These are phyloP conservation scores for Spilarctia lutea DNA, from an alignment of 2,888 invertebrate genomes.

Conservation along the genomic window DNA sequence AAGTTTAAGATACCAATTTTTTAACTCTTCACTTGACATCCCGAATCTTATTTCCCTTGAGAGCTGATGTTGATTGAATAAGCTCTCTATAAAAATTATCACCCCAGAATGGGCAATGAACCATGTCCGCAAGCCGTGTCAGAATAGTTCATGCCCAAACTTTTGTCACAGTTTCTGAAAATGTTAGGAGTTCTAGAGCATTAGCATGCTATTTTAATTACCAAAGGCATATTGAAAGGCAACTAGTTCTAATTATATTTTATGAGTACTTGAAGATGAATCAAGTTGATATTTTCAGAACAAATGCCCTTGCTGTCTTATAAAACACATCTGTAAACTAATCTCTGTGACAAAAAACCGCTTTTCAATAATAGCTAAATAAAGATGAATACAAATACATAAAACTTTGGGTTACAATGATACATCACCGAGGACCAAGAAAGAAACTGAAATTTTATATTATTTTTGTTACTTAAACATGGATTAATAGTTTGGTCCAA, in stretches of 20 bases:
- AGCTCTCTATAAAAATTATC: conserved; percentile 62
- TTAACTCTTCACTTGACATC: conserved; percentile 84
- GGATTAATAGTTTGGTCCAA: conserved; percentile 38
- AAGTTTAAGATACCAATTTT: conserved; percentile 60
- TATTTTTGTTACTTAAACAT: conserved; percentile 50
- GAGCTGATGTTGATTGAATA: conserved; percentile 66
- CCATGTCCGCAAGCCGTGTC: conserved; percentile 77
- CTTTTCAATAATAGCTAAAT: conserved; percentile 46
- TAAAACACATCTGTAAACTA: conserved; percentile 34
- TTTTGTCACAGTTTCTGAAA: conserved; percentile 74
- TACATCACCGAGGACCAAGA: conserved; percentile 46
- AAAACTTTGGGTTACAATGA: conserved; percentile 43
- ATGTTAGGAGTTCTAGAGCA: conserved; percentile 39
- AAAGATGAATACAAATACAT: conserved; percentile 34
- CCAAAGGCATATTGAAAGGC: conserved; percentile 51
- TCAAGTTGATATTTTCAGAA: background rate
- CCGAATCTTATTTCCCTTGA: conserved; percentile 73
- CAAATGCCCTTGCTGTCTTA: conserved; percentile 25
- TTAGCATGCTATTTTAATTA: conserved; percentile 36
- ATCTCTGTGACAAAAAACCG: conserved; percentile 57
- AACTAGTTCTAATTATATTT: conserved; percentile 12
- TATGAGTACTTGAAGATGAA: background rate
- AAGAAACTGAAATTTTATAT: conserved; percentile 48
- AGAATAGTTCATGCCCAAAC: conserved; percentile 72
- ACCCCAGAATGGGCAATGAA: conserved; percentile 73